Evolutionary conservation across 2,797 vertebrate genomes (phyloP).

Genomic region (Botia almorhae): DNA sequence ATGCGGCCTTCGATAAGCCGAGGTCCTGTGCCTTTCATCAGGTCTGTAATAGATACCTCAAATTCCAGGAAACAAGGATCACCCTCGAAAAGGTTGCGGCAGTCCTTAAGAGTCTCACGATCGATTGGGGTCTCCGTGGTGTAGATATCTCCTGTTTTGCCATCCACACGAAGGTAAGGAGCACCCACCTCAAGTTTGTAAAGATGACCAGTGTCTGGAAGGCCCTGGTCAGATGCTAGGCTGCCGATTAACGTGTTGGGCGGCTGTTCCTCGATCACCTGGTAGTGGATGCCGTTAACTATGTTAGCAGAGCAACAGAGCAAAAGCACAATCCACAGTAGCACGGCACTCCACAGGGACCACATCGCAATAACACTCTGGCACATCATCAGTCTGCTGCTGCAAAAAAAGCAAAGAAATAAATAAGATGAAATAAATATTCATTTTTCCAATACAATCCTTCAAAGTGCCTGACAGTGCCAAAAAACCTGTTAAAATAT

Average conservation of each 20-base stretch:
- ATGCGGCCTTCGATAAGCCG: constrained; percentile 95
- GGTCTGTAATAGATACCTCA: constrained; percentile 95
- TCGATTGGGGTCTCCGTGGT: constrained; percentile 94
- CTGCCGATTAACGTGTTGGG: constrained; percentile 94
- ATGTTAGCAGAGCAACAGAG: constrained; percentile 57
- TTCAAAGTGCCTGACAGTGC: constrained; percentile 7
- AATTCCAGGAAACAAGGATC: constrained; percentile 93
- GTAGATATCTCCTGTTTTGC: constrained; percentile 95
- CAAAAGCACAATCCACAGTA: constrained; percentile 58
- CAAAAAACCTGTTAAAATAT: constrained; percentile 51
- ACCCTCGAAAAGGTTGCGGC: constrained; percentile 86
- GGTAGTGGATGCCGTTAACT: constrained; percentile 79
- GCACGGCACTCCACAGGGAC: constrained; percentile 57
- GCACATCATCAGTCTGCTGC: constrained; percentile 64
- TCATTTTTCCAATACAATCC: constrained; percentile 16
- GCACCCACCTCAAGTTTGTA: constrained; percentile 95
- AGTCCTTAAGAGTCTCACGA: constrained; percentile 89
- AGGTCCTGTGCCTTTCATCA: constrained; percentile 83
- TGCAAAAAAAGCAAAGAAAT: constrained; percentile 55
- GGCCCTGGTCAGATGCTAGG: constrained; percentile 89
- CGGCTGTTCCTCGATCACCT: constrained; percentile 91
- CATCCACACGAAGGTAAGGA: constrained; percentile 91
- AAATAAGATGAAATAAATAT: constrained; percentile 33
- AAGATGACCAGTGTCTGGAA: constrained; percentile 91
- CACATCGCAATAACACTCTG: constrained; percentile 67